These are phyloP conservation scores for Calliopsis andreniformis DNA, from an alignment of 1,140 invertebrate species.

Conservation along the genomic window DNA sequence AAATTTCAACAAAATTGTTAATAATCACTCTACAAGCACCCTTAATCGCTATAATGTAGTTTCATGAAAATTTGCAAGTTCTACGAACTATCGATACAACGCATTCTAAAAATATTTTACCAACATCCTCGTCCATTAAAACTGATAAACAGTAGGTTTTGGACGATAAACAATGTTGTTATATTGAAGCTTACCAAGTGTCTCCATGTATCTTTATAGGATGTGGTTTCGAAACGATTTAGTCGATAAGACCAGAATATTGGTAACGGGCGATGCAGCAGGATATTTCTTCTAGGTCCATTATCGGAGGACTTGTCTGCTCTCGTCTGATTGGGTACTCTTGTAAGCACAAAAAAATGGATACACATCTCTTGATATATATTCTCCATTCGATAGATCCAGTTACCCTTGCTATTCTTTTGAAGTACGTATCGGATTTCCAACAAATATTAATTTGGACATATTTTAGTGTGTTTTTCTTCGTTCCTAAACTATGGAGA, in stretches of 20 bases:
- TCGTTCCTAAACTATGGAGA: too few species aligned
- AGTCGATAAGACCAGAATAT: slow-evolving; percentile 45
- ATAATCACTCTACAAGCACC: background rate
- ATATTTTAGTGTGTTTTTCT: too few species aligned
- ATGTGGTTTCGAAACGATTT: slow-evolving; percentile 60
- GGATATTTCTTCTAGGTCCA: slow-evolving; percentile 65
- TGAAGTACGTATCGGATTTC: too few species aligned
- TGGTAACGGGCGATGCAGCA: slow-evolving; percentile 20
- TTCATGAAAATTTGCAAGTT: background rate
- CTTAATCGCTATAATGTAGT: background rate
- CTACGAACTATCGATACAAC: background rate
- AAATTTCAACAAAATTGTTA: slow-evolving; percentile 14
- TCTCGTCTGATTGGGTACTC: slow-evolving; percentile 70
- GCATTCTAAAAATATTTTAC: background rate
- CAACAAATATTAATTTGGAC: too few species aligned
- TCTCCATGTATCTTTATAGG: slow-evolving; percentile 27
- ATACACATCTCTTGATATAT: slow-evolving; percentile 17
- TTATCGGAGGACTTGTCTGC: slow-evolving; percentile 73
- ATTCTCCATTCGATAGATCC: background rate
- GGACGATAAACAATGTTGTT: background rate
- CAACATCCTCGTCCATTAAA: background rate
- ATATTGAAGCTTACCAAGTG: too few species aligned
- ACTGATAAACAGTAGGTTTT: background rate
- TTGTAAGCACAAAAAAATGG: slow-evolving; percentile 53
- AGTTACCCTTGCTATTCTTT: background rate